A percentile compares a stretch with the other conserved stretches of the same genome.
These are phyloP conservation scores for Pinctada fucata DNA, from an alignment of 2,888 invertebrate species.

Conservation along the genomic window DNA sequence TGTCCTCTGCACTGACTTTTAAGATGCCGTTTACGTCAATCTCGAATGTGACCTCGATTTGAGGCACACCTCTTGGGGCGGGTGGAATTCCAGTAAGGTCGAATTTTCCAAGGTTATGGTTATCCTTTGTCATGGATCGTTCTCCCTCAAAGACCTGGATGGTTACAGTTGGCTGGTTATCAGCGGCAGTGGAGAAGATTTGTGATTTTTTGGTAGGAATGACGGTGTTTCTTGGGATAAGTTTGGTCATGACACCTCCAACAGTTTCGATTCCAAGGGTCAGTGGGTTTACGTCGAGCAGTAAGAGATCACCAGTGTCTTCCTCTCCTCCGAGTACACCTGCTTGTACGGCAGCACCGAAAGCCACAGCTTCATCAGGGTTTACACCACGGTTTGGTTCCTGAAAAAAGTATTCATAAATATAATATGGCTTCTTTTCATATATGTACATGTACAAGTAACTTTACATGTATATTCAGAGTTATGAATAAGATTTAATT, in stretches of 20 bases:
- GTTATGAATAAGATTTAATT: too few relatives aligned
- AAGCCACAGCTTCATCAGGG: slow-evolving; percentile 99
- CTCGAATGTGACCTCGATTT: slow-evolving; percentile 79
- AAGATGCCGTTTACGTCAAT: slow-evolving; percentile 79
- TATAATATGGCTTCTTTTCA: not conserved
- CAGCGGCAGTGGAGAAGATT: slow-evolving; percentile 99
- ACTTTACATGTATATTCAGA: too few relatives aligned
- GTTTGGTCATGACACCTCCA: slow-evolving; percentile 99
- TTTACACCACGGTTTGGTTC: slow-evolving; percentile 99
- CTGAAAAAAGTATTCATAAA: slow-evolving; percentile 76
- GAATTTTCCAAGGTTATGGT: slow-evolving; percentile 98
- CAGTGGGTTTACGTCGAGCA: slow-evolving; percentile 98
- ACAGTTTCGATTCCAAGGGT: slow-evolving; percentile 99
- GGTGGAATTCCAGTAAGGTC: slow-evolving; percentile 98
- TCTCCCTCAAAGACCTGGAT: slow-evolving; percentile 97
- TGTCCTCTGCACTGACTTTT: slow-evolving; percentile 94
- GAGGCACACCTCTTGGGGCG: slow-evolving; percentile 78
- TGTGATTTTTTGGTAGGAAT: slow-evolving; percentile 99
- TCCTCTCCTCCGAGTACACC: slow-evolving; percentile 98
- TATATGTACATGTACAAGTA: too few relatives aligned
- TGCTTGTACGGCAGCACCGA: slow-evolving; percentile 98
- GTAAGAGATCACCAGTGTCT: slow-evolving; percentile 94
- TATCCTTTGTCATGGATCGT: slow-evolving; percentile 99
- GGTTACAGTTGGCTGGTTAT: slow-evolving; percentile 99
- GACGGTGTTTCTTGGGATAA: slow-evolving; percentile 97